A percentile compares a stretch with the other conserved stretches of the same genome.
phyloP scores from a whole-genome alignment of 1,140 invertebrate species.

The Drosophila eugracilis region DNA sequence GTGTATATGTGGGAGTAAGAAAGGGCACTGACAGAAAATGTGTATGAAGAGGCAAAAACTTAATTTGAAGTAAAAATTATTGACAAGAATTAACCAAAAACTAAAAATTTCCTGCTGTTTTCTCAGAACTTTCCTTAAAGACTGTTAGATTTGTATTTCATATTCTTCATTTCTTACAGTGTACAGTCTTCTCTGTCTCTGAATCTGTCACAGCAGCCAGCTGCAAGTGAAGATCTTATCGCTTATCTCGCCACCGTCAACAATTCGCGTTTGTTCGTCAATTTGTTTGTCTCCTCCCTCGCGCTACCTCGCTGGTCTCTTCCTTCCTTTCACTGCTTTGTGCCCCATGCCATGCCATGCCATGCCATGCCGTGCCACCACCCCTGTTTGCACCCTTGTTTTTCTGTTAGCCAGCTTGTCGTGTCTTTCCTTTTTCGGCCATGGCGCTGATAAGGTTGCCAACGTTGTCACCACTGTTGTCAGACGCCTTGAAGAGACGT shows the following conservation, averaged over 20 bases:
- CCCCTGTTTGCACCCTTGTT: background rate
- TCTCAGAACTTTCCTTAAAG: no score
- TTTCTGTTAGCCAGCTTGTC: background rate
- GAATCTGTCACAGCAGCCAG: slow-evolving; percentile 21
- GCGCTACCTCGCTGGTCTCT: background rate
- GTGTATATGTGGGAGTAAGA: background rate
- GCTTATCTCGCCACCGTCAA: slow-evolving; percentile 31
- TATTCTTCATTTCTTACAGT: background rate
- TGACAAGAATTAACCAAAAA: no score
- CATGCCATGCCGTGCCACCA: no score
- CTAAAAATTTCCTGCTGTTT: no score
- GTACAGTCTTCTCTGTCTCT: no score
- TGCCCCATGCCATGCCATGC: no score
- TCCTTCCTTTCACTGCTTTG: no score
- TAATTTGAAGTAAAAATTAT: no score
- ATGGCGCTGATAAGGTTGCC: slow-evolving; percentile 62
- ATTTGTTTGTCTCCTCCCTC: slow-evolving; percentile 3
- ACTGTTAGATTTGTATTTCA: no score
- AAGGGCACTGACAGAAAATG: background rate
- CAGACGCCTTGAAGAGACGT: slow-evolving; percentile 55
- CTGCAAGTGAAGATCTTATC: slow-evolving; percentile 25
- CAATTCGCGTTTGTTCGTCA: slow-evolving; percentile 13
- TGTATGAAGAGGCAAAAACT: background rate
- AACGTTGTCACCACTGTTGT: slow-evolving; percentile 54
- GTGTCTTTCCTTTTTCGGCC: slow-evolving; percentile 43